phyloP scores from a whole-genome alignment of 1,140 invertebrate species.

The Scaptomyza montana region DNA sequence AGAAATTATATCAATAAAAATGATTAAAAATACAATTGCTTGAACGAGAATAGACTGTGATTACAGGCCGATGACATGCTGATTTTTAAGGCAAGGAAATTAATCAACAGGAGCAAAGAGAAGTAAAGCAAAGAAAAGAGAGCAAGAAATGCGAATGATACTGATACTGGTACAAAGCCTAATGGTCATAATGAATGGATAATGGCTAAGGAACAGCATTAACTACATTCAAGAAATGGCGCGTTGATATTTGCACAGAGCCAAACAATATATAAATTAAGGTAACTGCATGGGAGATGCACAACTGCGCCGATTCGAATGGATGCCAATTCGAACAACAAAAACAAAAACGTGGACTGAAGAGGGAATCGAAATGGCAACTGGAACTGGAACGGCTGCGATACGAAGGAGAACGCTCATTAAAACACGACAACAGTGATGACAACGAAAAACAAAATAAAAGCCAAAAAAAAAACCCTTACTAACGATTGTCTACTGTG shows the following conservation, averaged over 20 bases:
- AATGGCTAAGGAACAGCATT: conserved; percentile 76
- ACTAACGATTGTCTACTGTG: too few relatives aligned
- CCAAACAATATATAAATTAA: conserved; percentile 82
- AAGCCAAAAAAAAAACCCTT: too few relatives aligned
- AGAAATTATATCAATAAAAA: too few relatives aligned
- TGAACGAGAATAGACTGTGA: not conserved
- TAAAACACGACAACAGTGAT: not conserved
- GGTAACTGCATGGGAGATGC: conserved; percentile 53
- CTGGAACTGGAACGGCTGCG: not conserved
- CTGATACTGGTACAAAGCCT: conserved; percentile 58
- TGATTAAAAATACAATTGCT: too few relatives aligned
- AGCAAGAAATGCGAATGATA: not conserved
- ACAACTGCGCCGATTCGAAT: conserved; percentile 16
- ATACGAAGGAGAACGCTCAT: conserved; percentile 16
- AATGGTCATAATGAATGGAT: conserved; percentile 80
- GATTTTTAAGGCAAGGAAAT: conserved; percentile 11
- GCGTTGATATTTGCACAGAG: conserved; percentile 75
- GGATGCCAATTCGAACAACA: too few relatives aligned
- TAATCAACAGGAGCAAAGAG: conserved; percentile 20
- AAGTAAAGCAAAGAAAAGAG: too few relatives aligned
- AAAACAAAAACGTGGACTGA: not conserved
- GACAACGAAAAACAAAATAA: too few relatives aligned
- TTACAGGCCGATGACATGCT: conserved; percentile 38
- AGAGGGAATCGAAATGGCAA: not conserved
- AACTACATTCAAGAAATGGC: conserved; percentile 49